Evolutionary conservation across 2,113 vertebrate genomes (phyloP).

Genomic region (Bos javanicus): DNA sequence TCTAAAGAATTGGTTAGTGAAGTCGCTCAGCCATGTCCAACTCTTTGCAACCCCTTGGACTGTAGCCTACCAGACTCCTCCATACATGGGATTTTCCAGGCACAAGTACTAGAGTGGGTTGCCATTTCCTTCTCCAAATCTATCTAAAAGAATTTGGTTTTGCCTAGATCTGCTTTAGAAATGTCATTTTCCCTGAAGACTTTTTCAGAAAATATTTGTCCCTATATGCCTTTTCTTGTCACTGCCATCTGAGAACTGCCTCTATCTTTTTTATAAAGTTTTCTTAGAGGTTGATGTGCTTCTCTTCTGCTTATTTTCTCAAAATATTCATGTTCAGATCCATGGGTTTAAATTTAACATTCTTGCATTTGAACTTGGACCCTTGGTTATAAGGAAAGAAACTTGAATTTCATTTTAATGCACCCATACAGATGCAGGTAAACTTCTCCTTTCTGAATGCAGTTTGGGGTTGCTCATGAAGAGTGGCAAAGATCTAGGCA

Average conservation of each 20-base stretch:
- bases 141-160: not conserved
- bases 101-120: not conserved
- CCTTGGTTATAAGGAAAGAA: not conserved
- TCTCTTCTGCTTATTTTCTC: not conserved
- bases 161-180: not conserved
- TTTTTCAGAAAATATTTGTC: not conserved
- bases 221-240: not conserved
- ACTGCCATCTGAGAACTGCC: not conserved
- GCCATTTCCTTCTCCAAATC: not conserved
- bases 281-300: not conserved
- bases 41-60: not conserved
- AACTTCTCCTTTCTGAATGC: not conserved
- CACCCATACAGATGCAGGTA: not conserved
- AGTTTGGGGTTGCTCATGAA: not conserved
- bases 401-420: not conserved
- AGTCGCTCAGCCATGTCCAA: fast-evolving
- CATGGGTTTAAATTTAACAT: not conserved
- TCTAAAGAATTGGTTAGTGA: not conserved
- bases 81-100: not conserved
- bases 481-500: not conserved
- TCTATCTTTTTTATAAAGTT: not conserved
- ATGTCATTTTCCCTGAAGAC: not conserved
- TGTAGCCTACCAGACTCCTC: not conserved
- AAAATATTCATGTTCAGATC: not conserved
- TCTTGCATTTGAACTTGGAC: not conserved